Evolutionary conservation across 2,113 vertebrate genomes (phyloP), one percentile per base, ranked within the genome.

Genomic region (Gymnorhina tibicen): DNA sequence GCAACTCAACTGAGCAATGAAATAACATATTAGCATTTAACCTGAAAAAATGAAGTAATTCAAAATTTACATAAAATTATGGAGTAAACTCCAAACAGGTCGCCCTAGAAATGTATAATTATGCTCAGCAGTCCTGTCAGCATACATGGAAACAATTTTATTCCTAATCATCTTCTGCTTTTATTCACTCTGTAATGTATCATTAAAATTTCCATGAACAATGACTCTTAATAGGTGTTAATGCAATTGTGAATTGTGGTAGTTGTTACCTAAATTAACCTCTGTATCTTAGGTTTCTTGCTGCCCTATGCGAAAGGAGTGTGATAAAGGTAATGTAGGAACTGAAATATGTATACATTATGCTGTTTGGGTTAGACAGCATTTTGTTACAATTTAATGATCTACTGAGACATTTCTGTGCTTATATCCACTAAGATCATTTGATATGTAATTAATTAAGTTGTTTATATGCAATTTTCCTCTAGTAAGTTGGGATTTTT

Each of bases 251-350:
- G 97, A 98, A 97, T 98, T 98, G 93, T 97, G 93, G 94, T 98
- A 98, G 97, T 98, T 98, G 97, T 98, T 97, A 97, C 96, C 95
- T 98, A 98, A 98, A 98, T 98, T 98, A 98, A 98, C 98, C 97
- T 98, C 95, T 93, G 89, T 97, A 95, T 97, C 97, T 98, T 97
- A 95, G 79, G 44, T 96, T 98, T 84, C 76, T 94, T 95, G 66
- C 93, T 97, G 87, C 69, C 85, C 86, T 95, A 60, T 97, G 93
- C 68, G 93, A 96, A 96, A 97, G 13, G 47, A 96, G 60, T 93
- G 56, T 97, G 93, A 95, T 97, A 97, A 98, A 97, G 91, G 95
- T 96, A 96, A 95, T 93, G 82, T 26, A 94, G 74, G 94, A 96
- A 78, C 17, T 91, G 93, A 95, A 97, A 96, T 96, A 93, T 79